Percentiles rank a stretch among this genome's conserved stretches.
Evolutionary conservation across 2,797 vertebrate genomes (phyloP).

Genomic region (Octomys mimax): DNA sequence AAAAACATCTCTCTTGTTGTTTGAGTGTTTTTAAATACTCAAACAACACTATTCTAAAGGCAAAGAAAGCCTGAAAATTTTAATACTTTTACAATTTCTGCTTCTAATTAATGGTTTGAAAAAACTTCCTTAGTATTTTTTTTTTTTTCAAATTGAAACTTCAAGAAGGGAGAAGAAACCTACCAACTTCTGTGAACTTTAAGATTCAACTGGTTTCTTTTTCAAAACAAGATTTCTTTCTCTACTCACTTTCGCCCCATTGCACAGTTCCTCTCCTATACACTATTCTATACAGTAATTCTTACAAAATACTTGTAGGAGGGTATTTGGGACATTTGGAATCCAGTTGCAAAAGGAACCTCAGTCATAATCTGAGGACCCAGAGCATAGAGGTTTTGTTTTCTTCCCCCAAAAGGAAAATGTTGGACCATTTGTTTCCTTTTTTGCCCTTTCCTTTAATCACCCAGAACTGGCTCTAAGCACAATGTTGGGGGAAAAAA

Average conservation of each 20-base stretch:
- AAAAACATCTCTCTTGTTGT: slow-evolving; percentile 73
- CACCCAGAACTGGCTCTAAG: slow-evolving; percentile 85
- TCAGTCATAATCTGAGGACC: slow-evolving; percentile 66
- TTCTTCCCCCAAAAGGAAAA: slow-evolving; percentile 75
- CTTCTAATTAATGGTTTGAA: slow-evolving; percentile 62
- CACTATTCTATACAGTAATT: slow-evolving; percentile 7
- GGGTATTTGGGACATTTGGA: slow-evolving; percentile 66
- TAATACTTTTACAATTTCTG: slow-evolving; percentile 56
- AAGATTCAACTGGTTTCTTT: slow-evolving; percentile 63
- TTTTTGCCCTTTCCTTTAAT: slow-evolving; percentile 75
- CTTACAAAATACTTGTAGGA: slow-evolving; percentile 64
- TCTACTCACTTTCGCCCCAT: not conserved
- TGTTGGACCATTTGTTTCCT: slow-evolving; percentile 73
- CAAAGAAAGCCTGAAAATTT: slow-evolving; percentile 80
- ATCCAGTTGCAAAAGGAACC: slow-evolving; percentile 80
- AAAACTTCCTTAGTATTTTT: not conserved
- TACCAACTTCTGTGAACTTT: slow-evolving; percentile 71
- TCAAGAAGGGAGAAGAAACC: not conserved
- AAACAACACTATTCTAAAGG: slow-evolving; percentile 43
- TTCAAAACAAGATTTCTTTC: slow-evolving; percentile 38
- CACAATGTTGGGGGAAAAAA: slow-evolving; percentile 71
- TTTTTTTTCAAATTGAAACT: slow-evolving; percentile 54
- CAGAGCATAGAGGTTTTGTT: slow-evolving; percentile 77
- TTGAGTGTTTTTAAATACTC: slow-evolving; percentile 45
- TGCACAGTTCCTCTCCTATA: not conserved